Conservation (phyloP, 2,888 invertebrate genomes). For the Electrophaes corylata region DNA sequence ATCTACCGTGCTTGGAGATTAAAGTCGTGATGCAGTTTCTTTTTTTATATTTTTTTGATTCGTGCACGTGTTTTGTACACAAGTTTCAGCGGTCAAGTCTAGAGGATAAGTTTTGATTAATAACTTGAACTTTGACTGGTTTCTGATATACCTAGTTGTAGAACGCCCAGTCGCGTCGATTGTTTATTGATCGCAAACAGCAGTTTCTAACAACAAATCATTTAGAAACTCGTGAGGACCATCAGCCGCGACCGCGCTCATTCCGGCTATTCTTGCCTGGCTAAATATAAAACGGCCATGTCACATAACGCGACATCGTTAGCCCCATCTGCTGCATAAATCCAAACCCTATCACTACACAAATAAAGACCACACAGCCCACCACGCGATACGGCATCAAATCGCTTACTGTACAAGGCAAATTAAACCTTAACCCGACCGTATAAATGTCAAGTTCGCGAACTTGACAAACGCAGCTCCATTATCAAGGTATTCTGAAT, state of each 20-base stretch:
- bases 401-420: slow-evolving; percentile 19
- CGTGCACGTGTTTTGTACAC: too few relatives aligned
- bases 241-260: slow-evolving; percentile 33
- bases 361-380: slow-evolving; percentile 23
- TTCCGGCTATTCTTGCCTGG: slow-evolving; percentile 63
- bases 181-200: slow-evolving; percentile 39
- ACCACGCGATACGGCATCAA: slow-evolving; percentile 13
- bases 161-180: slow-evolving; percentile 21
- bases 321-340: slow-evolving; percentile 47
- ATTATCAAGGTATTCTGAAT: slow-evolving; percentile 20
- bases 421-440: slow-evolving; percentile 23
- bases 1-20: too few relatives aligned
- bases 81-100: not conserved
- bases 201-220: slow-evolving; percentile 41
- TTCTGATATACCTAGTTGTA: slow-evolving; percentile 5
- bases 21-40: too few relatives aligned
- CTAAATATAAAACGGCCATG: slow-evolving; percentile 73
- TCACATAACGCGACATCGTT: slow-evolving; percentile 74
- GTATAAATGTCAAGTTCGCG: slow-evolving; percentile 26
- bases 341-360: slow-evolving; percentile 47
- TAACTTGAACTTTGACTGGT: not conserved
- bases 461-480: slow-evolving; percentile 7
- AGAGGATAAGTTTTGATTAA: not conserved
- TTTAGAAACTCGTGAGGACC: slow-evolving; percentile 37
- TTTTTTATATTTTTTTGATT: too few relatives aligned